Conservation (phyloP, 2,797 vertebrate species). For the Aldrovandia affinis region DNA sequence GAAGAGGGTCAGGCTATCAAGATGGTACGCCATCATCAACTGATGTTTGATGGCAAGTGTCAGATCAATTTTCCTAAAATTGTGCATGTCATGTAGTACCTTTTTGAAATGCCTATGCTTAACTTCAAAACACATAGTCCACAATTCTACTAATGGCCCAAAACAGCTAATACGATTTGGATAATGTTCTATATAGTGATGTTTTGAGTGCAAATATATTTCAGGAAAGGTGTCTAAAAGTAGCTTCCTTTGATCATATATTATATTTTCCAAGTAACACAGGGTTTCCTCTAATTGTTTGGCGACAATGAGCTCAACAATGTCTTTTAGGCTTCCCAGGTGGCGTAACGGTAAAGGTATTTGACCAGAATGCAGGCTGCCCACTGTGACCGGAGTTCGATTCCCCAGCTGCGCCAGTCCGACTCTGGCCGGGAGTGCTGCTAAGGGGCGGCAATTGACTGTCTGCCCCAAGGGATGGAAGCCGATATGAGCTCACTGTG, state of each 20-base stretch:
- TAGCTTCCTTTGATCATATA: slow-evolving; percentile 39
- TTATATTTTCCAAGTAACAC: slow-evolving; percentile 44
- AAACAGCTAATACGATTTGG: slow-evolving; percentile 37
- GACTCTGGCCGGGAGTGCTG: too few species aligned
- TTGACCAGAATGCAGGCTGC: too few species aligned
- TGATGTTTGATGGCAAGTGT: slow-evolving; percentile 38
- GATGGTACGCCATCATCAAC: slow-evolving; percentile 30
- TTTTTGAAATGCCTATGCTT: slow-evolving; percentile 43
- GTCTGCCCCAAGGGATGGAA: too few species aligned
- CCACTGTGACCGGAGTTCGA: too few species aligned
- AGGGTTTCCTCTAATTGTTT: slow-evolving; percentile 37
- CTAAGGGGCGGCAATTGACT: too few species aligned
- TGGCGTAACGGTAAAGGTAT: too few species aligned
- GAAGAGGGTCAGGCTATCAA: too few species aligned
- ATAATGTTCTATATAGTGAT: slow-evolving; percentile 35
- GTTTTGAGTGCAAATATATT: slow-evolving; percentile 21
- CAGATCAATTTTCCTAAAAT: neutral
- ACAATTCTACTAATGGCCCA: slow-evolving; percentile 37
- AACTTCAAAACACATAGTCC: slow-evolving; percentile 41
- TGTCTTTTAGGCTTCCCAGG: too few species aligned
- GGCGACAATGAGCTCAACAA: slow-evolving; percentile 41
- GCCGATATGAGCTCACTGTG: too few species aligned
- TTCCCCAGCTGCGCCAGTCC: too few species aligned
- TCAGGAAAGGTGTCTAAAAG: slow-evolving; percentile 34
- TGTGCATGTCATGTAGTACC: slow-evolving; percentile 29